Conservation (phyloP, 2,888 invertebrate genomes). For the Antheraea yamamai region DNA sequence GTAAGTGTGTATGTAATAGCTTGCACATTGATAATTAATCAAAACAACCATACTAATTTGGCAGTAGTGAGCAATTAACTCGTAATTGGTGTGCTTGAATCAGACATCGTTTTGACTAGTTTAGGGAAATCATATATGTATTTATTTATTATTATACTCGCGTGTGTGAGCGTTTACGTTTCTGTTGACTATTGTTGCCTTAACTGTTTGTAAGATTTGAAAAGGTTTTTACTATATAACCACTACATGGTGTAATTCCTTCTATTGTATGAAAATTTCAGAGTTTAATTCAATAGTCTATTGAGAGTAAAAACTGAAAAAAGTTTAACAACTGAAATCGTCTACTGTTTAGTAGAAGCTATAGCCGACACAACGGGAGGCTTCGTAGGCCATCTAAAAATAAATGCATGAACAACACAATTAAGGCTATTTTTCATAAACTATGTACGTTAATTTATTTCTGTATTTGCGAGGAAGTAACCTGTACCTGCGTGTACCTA, state of each 20-base stretch:
- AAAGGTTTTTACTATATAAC: no score
- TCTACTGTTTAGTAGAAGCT: constrained; percentile 84
- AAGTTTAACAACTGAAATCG: constrained; percentile 78
- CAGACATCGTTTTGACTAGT: no score
- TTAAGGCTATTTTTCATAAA: neutral
- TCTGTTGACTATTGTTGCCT: neutral
- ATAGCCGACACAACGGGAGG: constrained; percentile 72
- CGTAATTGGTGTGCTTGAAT: no score
- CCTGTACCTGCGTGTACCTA: neutral
- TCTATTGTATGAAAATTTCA: neutral
- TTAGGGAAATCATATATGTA: no score
- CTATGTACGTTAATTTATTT: neutral
- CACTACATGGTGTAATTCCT: neutral
- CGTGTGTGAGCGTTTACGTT: neutral
- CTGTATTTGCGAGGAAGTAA: neutral
- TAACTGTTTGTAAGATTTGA: neutral
- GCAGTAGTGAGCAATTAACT: no score
- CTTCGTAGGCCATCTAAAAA: constrained; percentile 80
- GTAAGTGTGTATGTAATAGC: no score
- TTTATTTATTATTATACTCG: neutral
- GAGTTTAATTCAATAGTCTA: constrained; percentile 58
- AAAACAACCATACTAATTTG: no score
- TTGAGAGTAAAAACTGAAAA: constrained; percentile 77
- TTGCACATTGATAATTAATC: no score
- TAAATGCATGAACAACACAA: neutral